Conservation (phyloP, 2,888 invertebrate genomes). For the Criorhina ranunculi region DNA sequence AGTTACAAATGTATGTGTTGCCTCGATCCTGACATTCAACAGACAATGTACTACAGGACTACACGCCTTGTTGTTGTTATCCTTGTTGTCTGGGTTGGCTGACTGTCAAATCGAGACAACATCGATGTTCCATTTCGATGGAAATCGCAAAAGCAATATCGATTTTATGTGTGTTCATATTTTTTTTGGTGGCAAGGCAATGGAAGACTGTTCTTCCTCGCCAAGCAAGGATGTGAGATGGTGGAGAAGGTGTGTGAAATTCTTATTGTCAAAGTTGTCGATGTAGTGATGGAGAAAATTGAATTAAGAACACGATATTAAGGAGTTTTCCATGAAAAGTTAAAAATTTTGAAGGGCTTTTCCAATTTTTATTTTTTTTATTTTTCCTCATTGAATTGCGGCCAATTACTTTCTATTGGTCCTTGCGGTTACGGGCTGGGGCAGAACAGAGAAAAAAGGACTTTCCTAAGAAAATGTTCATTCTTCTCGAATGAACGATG, state of each 20-base stretch:
- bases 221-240: not conserved
- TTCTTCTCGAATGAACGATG: not conserved
- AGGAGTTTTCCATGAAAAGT: constrained; percentile 6
- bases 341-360: constrained; percentile 30
- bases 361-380: not conserved
- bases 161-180: constrained; percentile 63
- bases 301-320: constrained; percentile 59
- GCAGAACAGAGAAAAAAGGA: not conserved
- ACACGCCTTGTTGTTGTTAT: constrained; percentile 47
- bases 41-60: constrained; percentile 63
- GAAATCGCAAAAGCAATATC: constrained; percentile 58
- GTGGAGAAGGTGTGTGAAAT: constrained; percentile 29
- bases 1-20: constrained; percentile 60
- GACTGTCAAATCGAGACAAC: constrained; percentile 64
- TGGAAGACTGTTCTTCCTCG: not conserved
- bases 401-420: constrained; percentile 43
- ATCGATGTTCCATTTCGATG: constrained; percentile 57
- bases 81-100: constrained; percentile 64
- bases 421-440: not conserved
- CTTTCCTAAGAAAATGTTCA: not conserved
- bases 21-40: constrained; percentile 57
- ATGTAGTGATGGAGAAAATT: constrained; percentile 64
- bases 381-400: constrained; percentile 38
- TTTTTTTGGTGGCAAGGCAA: constrained; percentile 30
- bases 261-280: constrained; percentile 52